phyloP scores from a whole-genome alignment of 2,113 vertebrate genomes.

The Scomber scombrus region DNA sequence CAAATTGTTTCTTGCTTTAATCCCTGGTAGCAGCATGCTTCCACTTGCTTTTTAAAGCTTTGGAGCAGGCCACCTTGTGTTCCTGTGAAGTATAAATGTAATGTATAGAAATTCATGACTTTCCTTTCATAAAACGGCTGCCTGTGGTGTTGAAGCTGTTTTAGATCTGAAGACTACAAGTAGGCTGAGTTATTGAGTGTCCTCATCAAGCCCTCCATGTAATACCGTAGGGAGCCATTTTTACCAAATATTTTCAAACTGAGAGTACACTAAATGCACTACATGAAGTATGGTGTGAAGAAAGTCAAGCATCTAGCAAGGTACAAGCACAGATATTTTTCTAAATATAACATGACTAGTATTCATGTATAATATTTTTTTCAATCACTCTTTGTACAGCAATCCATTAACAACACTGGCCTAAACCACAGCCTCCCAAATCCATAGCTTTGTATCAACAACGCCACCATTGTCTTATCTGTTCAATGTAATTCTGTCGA shows the following conservation, averaged over 20 bases:
- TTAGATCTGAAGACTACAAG: background rate
- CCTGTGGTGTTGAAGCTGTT: background rate
- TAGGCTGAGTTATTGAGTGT: background rate
- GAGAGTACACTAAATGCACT: no score
- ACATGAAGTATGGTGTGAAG: no score
- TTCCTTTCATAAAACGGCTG: background rate
- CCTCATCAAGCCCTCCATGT: conserved; percentile 2
- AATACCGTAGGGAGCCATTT: background rate
- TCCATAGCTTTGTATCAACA: background rate
- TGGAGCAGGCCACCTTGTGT: conserved; percentile 12
- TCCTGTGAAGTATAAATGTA: conserved; percentile 2
- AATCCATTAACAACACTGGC: background rate
- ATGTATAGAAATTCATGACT: background rate
- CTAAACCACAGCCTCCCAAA: background rate
- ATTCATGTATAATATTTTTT: no score
- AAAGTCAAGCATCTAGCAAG: no score
- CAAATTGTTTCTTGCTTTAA: no score
- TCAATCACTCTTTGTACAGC: no score
- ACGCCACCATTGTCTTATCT: background rate
- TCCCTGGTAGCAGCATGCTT: conserved; percentile 20
- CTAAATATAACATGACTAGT: no score
- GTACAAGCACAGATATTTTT: background rate
- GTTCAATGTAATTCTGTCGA: background rate
- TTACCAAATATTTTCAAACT: no score
- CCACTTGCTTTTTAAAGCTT: conserved; percentile 40